phyloP scores from a whole-genome alignment of 2,797 vertebrate genomes.

The Heterohyrax brucei region DNA sequence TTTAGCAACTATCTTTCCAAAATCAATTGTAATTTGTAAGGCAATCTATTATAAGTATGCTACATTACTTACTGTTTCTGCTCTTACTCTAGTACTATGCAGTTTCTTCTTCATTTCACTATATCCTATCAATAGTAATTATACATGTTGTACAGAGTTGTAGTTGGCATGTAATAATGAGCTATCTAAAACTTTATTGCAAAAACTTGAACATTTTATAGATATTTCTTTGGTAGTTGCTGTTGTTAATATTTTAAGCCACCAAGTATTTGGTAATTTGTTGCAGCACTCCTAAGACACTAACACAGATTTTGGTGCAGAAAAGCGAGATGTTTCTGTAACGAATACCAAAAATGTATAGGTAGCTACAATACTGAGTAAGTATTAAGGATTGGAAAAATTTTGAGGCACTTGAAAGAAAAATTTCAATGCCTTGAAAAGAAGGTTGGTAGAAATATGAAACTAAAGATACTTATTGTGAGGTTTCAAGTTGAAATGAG shows the following conservation, averaged over 20 bases:
- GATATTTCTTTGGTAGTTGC: not conserved
- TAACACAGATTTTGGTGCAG: not conserved
- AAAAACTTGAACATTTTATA: slow-evolving; percentile 22
- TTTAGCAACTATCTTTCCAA: not conserved
- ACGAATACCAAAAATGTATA: not conserved
- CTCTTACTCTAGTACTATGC: not conserved
- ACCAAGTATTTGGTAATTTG: not conserved
- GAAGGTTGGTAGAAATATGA: not conserved
- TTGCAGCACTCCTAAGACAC: not conserved
- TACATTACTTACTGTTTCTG: not conserved
- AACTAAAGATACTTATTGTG: not conserved
- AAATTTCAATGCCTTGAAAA: not conserved
- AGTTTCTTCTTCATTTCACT: slow-evolving; percentile 13
- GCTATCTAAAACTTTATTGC: not conserved
- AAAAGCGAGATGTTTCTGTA: too few relatives aligned
- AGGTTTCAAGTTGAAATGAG: not conserved
- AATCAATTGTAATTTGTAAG: slow-evolving; percentile 28
- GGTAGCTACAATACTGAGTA: not conserved
- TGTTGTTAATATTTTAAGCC: not conserved
- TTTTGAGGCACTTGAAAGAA: not conserved
- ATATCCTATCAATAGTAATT: not conserved
- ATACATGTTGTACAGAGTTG: not conserved
- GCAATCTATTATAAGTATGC: not conserved
- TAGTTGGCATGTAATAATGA: not conserved
- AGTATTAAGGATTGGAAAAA: not conserved